A percentile compares a stretch with the other conserved stretches of the same genome.
Conservation (phyloP, 35 echinoderm and acorn worm genomes). For the Heliocidaris erythrogramma region DNA sequence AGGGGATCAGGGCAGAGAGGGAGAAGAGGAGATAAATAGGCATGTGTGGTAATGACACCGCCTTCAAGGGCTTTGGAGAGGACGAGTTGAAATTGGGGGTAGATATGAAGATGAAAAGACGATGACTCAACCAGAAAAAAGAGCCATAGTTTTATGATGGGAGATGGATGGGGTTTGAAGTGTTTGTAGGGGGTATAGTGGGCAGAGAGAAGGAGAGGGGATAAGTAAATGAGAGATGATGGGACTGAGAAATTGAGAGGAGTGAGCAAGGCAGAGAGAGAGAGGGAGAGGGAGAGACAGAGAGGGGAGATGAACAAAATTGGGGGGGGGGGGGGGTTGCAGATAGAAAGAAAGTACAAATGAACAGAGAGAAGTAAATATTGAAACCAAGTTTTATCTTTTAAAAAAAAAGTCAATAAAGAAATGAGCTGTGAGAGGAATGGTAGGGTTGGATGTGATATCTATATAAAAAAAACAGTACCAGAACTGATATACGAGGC, state of each 20-base stretch:
- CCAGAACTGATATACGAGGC: not conserved
- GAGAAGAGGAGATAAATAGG: not conserved
- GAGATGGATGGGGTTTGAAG: not conserved
- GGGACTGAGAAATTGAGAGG: not conserved
- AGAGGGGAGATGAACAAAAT: not conserved
- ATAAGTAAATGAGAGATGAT: not conserved
- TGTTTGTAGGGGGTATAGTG: not conserved
- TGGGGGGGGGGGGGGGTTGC: no score
- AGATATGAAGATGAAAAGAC: not conserved
- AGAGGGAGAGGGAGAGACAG: not conserved
- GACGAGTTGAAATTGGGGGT: not conserved
- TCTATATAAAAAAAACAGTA: not conserved
- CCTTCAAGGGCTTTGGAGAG: not conserved
- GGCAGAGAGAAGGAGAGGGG: not conserved
- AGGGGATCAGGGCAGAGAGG: not conserved
- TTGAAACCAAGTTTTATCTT: not conserved
- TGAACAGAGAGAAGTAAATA: not conserved
- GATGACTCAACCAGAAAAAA: not conserved
- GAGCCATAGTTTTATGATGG: slow-evolving; percentile 9
- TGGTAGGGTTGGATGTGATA: not conserved
- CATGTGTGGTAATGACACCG: not conserved
- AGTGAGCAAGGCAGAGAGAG: not conserved
- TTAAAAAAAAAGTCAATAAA: no score
- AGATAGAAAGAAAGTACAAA: not conserved
- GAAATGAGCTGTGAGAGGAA: not conserved